Evolutionary conservation across 2,797 vertebrate genomes (phyloP).

Genomic region (Pipistrellus pygmaeus): DNA sequence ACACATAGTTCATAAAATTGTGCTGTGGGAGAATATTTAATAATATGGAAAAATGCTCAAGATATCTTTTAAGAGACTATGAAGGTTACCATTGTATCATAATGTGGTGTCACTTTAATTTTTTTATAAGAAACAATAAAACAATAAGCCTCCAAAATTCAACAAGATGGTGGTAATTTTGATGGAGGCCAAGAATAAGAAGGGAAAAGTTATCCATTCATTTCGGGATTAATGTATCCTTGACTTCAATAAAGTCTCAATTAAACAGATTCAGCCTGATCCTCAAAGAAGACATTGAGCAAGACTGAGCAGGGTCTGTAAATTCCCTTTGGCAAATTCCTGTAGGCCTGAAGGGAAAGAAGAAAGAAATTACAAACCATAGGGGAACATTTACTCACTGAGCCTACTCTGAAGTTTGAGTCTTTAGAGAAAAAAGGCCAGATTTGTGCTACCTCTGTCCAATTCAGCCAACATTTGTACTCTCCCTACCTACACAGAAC

Average conservation of each 20-base stretch:
- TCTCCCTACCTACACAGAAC: not conserved
- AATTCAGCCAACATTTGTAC: not conserved
- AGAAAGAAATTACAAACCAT: not conserved
- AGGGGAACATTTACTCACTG: not conserved
- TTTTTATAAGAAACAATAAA: not conserved
- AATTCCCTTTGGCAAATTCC: not conserved
- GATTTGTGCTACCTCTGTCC: not conserved
- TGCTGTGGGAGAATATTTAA: not conserved
- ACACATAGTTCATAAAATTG: not conserved
- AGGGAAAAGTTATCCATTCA: not conserved
- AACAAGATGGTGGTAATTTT: not conserved
- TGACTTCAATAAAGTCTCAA: not conserved
- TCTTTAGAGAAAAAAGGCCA: not conserved
- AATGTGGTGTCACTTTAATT: not conserved
- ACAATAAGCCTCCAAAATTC: not conserved
- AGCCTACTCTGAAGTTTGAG: not conserved
- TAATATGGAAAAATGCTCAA: not conserved
- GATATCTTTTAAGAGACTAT: not conserved
- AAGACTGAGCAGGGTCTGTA: not conserved
- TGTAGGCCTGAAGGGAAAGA: not conserved
- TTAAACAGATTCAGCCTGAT: slow-evolving; percentile 13
- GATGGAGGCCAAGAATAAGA: not conserved
- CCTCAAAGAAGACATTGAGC: not conserved
- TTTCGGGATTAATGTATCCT: not conserved
- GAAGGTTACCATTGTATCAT: not conserved